Base-by-base conservation (phyloP, 2,113 vertebrate genomes). In the Sylvilagus bachmani region DNA sequence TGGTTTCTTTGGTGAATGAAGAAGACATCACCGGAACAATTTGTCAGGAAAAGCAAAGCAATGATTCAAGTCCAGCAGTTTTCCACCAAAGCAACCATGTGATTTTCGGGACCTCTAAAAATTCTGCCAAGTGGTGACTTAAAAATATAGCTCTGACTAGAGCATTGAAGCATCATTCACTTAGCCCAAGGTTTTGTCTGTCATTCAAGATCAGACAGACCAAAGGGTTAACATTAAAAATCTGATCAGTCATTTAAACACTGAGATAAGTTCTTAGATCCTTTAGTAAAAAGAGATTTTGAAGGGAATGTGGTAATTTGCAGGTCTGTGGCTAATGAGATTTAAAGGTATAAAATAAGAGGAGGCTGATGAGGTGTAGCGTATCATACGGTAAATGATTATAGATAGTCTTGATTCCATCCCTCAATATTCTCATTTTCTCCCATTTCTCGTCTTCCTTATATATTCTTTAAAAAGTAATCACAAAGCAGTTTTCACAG, bases 251-350 rank as follows among this genome's bases (percentile, higher is more conserved):
- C 29, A 51, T 93, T 96, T 93, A 81, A 91, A 67, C 0, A 9
- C 89, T 74, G 53, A 71, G 75, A 10, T 66, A 61, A 17, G 75
- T 89, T 83, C 73, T 81, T 62, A 87, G 36, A 29, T 80, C 4
- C 11, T 83, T 81, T 93, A 25, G 64, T 90, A 12, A 74, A 21
- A 88, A 67, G 66, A 55, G 31, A 73, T 73, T 55, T 86, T 95
- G 13, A 58, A 75, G 3, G 10, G 21, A 69, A 16, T 22, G 11
- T 11, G 2, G 11, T 71, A 79, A 83, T 64, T 91, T 38, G 61
- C 1, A 73, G 10, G 17, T 11, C 29, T 6, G 21, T 66, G 53
- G 16, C 49, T 36, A 79, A 62, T 27, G 10, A 64, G 10, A 3
- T 74, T 85, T 70, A 27, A 36, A 53, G 1, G 4, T n/a, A 53